These are phyloP conservation scores for Ctenopoma kingsleyae DNA, from an alignment of 2,797 vertebrate species.

Conservation along the genomic window DNA sequence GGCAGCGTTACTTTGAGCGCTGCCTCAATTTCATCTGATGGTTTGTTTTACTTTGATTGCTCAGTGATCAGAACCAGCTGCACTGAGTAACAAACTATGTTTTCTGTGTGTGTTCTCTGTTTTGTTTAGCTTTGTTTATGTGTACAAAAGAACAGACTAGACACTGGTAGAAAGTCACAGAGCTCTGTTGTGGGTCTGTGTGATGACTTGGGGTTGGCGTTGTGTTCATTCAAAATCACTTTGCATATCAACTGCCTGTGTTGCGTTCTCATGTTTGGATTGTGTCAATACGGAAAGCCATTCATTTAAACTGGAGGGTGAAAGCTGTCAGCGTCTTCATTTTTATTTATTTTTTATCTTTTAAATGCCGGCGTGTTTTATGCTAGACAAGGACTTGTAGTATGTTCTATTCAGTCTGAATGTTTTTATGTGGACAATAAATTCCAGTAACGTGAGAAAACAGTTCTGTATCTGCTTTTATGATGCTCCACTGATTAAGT, in stretches of 20 bases:
- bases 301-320: conserved; percentile 44
- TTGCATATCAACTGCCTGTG: conserved; percentile 55
- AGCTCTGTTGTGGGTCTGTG: conserved; percentile 69
- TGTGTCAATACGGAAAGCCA: conserved; percentile 44
- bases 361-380: conserved; percentile 27
- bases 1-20: conserved; percentile 33
- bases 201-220: conserved; percentile 54
- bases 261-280: conserved; percentile 42
- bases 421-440: conserved; percentile 36
- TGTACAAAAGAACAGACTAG: conserved; percentile 65
- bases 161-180: conserved; percentile 63
- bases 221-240: conserved; percentile 60
- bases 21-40: conserved; percentile 54
- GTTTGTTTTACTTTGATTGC: conserved; percentile 68
- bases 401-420: conserved; percentile 4
- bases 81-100: conserved; percentile 56
- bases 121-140: conserved; percentile 74
- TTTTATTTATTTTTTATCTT: conserved; percentile 8
- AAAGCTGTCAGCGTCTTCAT: conserved; percentile 51
- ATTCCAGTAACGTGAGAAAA: conserved; percentile 33
- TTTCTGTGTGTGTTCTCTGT: conserved; percentile 72
- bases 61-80: conserved; percentile 68
- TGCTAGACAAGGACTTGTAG: conserved; percentile 8
- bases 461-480: conserved; percentile 12
- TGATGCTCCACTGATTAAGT: conserved; percentile 27